These are phyloP conservation scores for Scomber colias DNA, from an alignment of 2,113 vertebrate species.

Conservation along the genomic window DNA sequence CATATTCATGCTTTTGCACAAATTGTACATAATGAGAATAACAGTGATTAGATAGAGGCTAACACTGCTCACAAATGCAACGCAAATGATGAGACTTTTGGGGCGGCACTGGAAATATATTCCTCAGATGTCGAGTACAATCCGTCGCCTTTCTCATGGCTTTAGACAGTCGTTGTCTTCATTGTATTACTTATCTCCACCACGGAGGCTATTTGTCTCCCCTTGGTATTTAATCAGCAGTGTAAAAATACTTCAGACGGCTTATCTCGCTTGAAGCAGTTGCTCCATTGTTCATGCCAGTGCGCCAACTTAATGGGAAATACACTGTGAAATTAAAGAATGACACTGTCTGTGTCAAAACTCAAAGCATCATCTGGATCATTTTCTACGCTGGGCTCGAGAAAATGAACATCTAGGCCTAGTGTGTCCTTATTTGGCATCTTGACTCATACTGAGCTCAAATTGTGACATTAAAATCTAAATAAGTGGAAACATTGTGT, in stretches of 20 bases:
- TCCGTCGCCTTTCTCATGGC: constrained; percentile 10
- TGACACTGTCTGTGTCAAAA: constrained; percentile 17
- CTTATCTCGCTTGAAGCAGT: constrained; percentile 5
- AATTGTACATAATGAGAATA: constrained; percentile 7
- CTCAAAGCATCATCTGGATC: not conserved
- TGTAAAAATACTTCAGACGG: constrained; percentile 29
- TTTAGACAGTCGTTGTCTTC: not conserved
- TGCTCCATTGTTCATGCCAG: not conserved
- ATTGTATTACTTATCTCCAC: constrained; percentile 15
- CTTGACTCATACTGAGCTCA: too few relatives aligned
- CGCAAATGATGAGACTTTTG: not conserved
- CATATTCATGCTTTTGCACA: constrained; percentile 7
- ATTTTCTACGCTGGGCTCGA: not conserved
- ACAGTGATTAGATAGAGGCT: not conserved
- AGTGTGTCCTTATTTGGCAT: not conserved
- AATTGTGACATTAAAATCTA: too few relatives aligned
- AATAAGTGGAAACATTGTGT: too few relatives aligned
- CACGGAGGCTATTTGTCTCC: constrained; percentile 20
- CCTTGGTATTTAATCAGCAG: constrained; percentile 12
- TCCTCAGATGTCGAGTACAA: constrained; percentile 30
- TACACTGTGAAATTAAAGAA: constrained; percentile 10
- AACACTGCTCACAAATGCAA: not conserved
- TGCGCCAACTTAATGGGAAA: constrained; percentile 6
- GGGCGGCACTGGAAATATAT: constrained; percentile 21
- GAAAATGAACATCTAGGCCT: not conserved